phyloP scores from a whole-genome alignment of 2,888 invertebrate genomes.

The Mellilla xanthometata region DNA sequence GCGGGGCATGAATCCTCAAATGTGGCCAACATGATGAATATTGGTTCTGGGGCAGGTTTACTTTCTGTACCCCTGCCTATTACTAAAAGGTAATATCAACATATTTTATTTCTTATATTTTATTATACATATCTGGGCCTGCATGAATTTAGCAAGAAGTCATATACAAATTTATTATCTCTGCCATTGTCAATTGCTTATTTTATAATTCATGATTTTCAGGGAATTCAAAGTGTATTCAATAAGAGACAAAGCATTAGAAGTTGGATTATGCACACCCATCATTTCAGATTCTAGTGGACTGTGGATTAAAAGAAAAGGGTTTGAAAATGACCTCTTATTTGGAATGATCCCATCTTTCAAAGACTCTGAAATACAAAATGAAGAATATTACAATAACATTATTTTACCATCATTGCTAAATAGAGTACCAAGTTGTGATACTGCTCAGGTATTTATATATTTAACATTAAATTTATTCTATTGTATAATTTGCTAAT shows the following conservation, averaged over 20 bases:
- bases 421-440: constrained; percentile 90
- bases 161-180: too few relatives aligned
- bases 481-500: too few relatives aligned
- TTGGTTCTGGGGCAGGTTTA: constrained; percentile 87
- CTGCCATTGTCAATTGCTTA: too few relatives aligned
- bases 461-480: too few relatives aligned
- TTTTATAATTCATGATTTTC: too few relatives aligned
- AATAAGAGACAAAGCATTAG: constrained; percentile 85
- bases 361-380: constrained; percentile 80
- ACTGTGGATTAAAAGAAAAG: constrained; percentile 91
- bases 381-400: constrained; percentile 49
- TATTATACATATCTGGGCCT: too few relatives aligned
- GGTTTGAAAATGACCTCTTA: constrained; percentile 90
- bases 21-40: constrained; percentile 83
- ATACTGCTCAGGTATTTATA: constrained; percentile 90
- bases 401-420: constrained; percentile 89
- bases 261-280: constrained; percentile 88
- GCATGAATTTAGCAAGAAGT: too few relatives aligned
- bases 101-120: too few relatives aligned
- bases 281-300: constrained; percentile 92
- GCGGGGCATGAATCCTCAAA: constrained; percentile 90
- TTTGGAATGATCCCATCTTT: constrained; percentile 89
- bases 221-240: constrained; percentile 92
- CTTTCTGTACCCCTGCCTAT: constrained; percentile 91
- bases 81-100: constrained; percentile 92